Evolutionary conservation across 2,113 vertebrate species (phyloP).

Genomic region (Oxyruncus cristatus): DNA sequence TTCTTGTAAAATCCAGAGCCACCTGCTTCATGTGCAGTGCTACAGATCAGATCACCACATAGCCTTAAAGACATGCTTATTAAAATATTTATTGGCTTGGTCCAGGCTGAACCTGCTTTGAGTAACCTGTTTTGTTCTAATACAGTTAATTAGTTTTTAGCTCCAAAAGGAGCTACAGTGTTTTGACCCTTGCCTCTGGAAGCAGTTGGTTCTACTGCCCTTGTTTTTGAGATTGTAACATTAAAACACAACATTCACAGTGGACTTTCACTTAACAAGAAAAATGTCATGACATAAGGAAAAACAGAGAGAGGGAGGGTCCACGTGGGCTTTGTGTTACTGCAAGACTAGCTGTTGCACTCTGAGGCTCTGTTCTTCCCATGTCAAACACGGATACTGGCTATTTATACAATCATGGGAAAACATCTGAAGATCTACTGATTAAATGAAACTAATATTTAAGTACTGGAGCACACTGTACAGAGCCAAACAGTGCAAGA

Average conservation of each 20-base stretch:
- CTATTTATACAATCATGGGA: neutral
- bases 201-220: neutral
- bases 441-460: neutral
- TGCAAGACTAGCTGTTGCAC: neutral
- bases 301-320: neutral
- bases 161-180: neutral
- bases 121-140: neutral
- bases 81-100: neutral
- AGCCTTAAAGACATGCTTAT: neutral
- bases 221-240: neutral
- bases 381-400: accelerated
- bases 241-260: neutral
- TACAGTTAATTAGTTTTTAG: neutral
- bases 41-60: neutral
- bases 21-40: neutral
- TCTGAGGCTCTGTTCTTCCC: neutral
- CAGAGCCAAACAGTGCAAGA: accelerated
- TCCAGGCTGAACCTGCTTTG: neutral
- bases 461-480: neutral
- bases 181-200: neutral
- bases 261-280: neutral
- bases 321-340: accelerated
- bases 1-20: neutral
- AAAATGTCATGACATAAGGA: neutral
- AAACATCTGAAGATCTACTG: neutral